These are phyloP conservation scores for Oreocharis arfaki DNA, from an alignment of 2,113 vertebrate species.

Conservation along the genomic window DNA sequence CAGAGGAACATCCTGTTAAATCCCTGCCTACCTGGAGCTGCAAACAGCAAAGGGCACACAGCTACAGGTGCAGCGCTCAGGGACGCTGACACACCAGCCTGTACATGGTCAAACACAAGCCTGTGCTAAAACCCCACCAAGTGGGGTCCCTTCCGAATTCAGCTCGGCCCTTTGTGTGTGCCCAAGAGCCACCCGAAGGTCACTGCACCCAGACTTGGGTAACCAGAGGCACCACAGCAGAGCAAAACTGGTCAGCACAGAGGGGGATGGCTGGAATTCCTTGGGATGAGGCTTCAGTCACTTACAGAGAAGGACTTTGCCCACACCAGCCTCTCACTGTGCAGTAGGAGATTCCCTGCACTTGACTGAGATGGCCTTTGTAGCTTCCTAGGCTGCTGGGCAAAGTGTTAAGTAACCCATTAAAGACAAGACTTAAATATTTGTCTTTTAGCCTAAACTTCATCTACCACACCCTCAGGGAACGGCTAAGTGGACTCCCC, in stretches of 20 bases:
- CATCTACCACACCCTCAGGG: not conserved
- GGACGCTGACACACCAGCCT: not conserved
- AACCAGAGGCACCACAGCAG: rapidly evolving
- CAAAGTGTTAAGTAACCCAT: not conserved
- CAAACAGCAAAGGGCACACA: not conserved
- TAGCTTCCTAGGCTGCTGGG: not conserved
- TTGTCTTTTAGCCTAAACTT: not conserved
- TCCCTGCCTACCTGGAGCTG: not conserved
- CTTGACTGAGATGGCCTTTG: not conserved
- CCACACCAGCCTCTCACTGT: not conserved
- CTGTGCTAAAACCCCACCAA: not conserved
- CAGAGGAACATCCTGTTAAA: not conserved
- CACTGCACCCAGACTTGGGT: not conserved
- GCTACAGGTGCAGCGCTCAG: rapidly evolving
- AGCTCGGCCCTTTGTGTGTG: not conserved
- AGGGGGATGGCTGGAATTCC: not conserved
- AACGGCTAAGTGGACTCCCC: not conserved
- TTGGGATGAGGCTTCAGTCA: not conserved
- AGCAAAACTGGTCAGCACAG: not conserved
- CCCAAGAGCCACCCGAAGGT: not conserved
- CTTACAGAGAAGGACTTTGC: not conserved
- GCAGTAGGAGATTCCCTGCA: not conserved
- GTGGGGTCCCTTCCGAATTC: rapidly evolving
- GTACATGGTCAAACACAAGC: rapidly evolving
- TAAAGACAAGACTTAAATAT: not conserved